phyloP scores from a whole-genome alignment of 2,113 vertebrate species.

The Nycticryphes semicollaris region DNA sequence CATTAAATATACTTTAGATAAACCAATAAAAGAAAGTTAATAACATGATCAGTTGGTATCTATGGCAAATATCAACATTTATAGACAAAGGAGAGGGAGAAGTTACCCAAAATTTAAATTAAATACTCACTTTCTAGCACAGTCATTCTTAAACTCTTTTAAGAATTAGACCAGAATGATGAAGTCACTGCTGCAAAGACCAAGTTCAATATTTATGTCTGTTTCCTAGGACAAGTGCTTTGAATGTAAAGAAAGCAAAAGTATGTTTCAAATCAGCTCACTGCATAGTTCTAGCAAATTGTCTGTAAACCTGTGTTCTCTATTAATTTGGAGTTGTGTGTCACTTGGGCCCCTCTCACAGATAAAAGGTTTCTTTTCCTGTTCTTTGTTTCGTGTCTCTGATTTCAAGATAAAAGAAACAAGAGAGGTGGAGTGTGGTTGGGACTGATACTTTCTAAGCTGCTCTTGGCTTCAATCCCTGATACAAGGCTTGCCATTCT shows the following conservation, averaged over 20 bases:
- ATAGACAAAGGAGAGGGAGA: neutral
- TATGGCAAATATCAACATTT: neutral
- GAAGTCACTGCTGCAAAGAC: neutral
- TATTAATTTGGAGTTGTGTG: neutral
- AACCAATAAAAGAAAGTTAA: neutral
- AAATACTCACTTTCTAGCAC: neutral
- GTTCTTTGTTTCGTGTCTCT: neutral
- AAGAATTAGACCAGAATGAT: neutral
- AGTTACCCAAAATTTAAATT: neutral
- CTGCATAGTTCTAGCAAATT: neutral
- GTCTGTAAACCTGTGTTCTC: neutral
- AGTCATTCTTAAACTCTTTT: neutral
- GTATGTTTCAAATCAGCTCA: neutral
- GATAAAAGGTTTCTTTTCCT: neutral
- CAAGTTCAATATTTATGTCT: neutral
- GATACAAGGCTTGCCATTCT: neutral
- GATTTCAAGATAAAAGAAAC: slow-evolving; percentile 48
- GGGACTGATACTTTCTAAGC: neutral
- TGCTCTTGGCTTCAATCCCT: neutral
- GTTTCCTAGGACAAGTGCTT: neutral
- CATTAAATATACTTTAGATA: neutral
- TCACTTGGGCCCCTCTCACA: neutral
- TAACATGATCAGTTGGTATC: neutral
- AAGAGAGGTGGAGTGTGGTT: neutral
- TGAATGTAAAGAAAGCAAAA: neutral